These are phyloP conservation scores for Chaetorhynchus papuensis DNA, from an alignment of 2,113 vertebrate genomes.

Conservation along the genomic window DNA sequence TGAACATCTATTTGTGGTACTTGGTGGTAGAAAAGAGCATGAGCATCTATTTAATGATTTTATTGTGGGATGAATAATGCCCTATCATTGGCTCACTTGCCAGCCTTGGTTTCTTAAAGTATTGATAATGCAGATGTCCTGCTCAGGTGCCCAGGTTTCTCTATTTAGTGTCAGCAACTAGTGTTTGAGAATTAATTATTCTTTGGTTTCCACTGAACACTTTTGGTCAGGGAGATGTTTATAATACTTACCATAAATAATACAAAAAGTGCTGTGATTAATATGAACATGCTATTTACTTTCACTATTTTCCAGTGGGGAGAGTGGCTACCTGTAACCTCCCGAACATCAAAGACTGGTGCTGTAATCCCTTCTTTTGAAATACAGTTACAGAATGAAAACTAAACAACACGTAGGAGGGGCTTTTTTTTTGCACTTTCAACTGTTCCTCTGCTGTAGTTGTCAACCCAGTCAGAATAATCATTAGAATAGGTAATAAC, in stretches of 20 bases:
- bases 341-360: neutral
- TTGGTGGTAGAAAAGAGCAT: neutral
- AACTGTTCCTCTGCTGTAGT: neutral
- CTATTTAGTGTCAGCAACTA: neutral
- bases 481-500: neutral
- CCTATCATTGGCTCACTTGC: neutral
- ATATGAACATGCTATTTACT: fast-evolving
- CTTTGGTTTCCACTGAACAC: neutral
- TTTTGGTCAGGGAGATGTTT: neutral
- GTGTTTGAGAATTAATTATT: neutral
- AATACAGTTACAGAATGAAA: neutral
- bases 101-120: neutral
- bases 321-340: neutral
- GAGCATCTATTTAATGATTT: neutral
- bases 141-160: neutral
- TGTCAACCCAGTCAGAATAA: neutral
- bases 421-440: neutral
- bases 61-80: neutral
- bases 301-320: neutral
- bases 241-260: neutral
- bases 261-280: neutral
- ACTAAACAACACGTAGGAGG: neutral
- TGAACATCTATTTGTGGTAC: neutral
- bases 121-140: neutral
- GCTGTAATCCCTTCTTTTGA: neutral